These are phyloP conservation scores for Silurus aristotelis DNA, from an alignment of 2,797 vertebrate genomes.

Conservation along the genomic window DNA sequence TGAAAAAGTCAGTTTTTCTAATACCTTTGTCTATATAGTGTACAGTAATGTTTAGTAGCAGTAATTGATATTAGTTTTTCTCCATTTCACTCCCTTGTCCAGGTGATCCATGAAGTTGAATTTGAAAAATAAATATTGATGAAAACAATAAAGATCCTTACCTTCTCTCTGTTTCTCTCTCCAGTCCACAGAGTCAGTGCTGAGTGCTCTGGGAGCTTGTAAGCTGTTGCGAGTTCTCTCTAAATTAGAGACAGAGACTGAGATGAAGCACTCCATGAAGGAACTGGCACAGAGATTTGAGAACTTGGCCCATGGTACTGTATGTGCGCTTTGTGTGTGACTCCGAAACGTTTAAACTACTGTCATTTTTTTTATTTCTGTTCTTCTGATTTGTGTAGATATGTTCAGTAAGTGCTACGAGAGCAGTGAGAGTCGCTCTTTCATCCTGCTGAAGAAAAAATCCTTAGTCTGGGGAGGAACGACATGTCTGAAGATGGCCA, in stretches of 20 bases:
- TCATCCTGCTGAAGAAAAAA: slow-evolving; percentile 80
- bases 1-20: too few relatives aligned
- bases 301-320: slow-evolving; percentile 81
- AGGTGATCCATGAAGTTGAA: neutral
- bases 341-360: neutral
- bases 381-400: slow-evolving; percentile 60
- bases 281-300: slow-evolving; percentile 84
- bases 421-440: slow-evolving; percentile 80
- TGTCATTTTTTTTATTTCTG: too few relatives aligned
- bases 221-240: slow-evolving; percentile 84
- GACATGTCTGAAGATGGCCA: slow-evolving; percentile 86
- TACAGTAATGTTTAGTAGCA: too few relatives aligned
- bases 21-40: too few relatives aligned
- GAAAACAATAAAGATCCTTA: neutral
- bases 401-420: slow-evolving; percentile 84
- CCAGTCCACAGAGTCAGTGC: slow-evolving; percentile 77
- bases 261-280: slow-evolving; percentile 78
- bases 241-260: slow-evolving; percentile 77
- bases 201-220: slow-evolving; percentile 82
- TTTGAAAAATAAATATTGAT: neutral
- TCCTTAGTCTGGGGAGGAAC: slow-evolving; percentile 73
- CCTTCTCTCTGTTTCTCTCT: neutral
- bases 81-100: neutral
- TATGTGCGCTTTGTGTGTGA: neutral
- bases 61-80: neutral